Percentiles rank a stretch among this genome's conserved stretches.
These are phyloP conservation scores for Dreissena polymorpha DNA, from an alignment of 1,140 invertebrate species.

Conservation along the genomic window DNA sequence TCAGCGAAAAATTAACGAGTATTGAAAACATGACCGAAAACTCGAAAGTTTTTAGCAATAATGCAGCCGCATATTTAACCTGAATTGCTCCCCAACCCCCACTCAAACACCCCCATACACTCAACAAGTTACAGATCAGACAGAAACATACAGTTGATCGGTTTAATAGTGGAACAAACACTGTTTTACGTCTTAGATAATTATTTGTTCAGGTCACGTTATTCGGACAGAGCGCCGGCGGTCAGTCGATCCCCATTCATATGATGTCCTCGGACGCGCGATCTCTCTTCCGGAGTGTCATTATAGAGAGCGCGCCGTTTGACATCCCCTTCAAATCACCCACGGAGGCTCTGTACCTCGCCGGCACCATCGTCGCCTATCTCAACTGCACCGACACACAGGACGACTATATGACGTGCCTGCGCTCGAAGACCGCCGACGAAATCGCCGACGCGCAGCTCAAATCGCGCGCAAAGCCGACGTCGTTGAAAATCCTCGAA, in stretches of 20 bases:
- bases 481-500: constrained; percentile 64
- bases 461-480: constrained; percentile 47
- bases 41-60: too few species aligned
- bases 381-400: constrained; percentile 27
- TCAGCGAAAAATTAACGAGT: too few species aligned
- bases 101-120: too few species aligned
- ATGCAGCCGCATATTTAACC: too few species aligned
- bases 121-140: too few species aligned
- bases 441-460: constrained; percentile 58
- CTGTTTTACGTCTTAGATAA: too few species aligned
- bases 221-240: constrained; percentile 73
- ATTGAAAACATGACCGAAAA: too few species aligned
- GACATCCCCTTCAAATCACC: constrained; percentile 62
- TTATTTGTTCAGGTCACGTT: constrained; percentile 62
- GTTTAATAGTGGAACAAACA: neutral
- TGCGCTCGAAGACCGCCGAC: constrained; percentile 53
- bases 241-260: constrained; percentile 62
- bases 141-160: neutral
- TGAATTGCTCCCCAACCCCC: too few species aligned
- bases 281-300: constrained; percentile 56
- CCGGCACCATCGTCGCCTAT: constrained; percentile 17
- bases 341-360: constrained; percentile 60
- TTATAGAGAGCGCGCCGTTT: constrained; percentile 63
- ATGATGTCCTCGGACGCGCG: constrained; percentile 51
- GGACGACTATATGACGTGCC: constrained; percentile 33